These are phyloP conservation scores for Lepus americanus DNA, from an alignment of 2,113 vertebrate species.

Conservation along the genomic window DNA sequence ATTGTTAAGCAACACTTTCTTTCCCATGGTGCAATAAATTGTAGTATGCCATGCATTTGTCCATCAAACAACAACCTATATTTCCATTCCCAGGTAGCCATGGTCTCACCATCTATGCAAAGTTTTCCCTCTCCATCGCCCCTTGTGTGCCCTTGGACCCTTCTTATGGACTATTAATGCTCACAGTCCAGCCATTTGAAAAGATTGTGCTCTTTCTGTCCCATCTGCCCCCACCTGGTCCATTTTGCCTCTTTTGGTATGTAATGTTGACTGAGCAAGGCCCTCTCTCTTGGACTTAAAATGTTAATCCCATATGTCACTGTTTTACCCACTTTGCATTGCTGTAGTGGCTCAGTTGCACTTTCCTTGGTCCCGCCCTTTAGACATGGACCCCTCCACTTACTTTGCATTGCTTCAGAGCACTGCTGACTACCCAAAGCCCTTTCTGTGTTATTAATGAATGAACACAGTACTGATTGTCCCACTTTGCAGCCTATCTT, in stretches of 20 bases:
- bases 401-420: slow-evolving; percentile 48
- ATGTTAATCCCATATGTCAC: slow-evolving; percentile 46
- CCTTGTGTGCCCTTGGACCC: background rate
- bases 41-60: background rate
- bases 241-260: slow-evolving; percentile 31
- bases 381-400: background rate
- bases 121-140: background rate
- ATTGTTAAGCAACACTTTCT: slow-evolving; percentile 26
- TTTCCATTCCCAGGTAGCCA: background rate
- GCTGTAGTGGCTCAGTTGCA: background rate
- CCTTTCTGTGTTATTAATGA: slow-evolving; percentile 36
- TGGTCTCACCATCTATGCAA: background rate
- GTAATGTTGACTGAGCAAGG: slow-evolving; percentile 32
- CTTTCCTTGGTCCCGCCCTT: background rate
- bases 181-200: slow-evolving; percentile 16
- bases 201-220: background rate
- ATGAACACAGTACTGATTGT: slow-evolving; percentile 14
- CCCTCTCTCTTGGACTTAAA: slow-evolving; percentile 39
- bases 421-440: slow-evolving; percentile 20
- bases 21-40: slow-evolving; percentile 33
- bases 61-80: background rate
- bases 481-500: background rate
- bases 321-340: slow-evolving; percentile 37
- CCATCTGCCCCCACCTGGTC: background rate
- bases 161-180: slow-evolving; percentile 26